phyloP scores from a whole-genome alignment of 1,140 invertebrate genomes.

The Drosophila littoralis region DNA sequence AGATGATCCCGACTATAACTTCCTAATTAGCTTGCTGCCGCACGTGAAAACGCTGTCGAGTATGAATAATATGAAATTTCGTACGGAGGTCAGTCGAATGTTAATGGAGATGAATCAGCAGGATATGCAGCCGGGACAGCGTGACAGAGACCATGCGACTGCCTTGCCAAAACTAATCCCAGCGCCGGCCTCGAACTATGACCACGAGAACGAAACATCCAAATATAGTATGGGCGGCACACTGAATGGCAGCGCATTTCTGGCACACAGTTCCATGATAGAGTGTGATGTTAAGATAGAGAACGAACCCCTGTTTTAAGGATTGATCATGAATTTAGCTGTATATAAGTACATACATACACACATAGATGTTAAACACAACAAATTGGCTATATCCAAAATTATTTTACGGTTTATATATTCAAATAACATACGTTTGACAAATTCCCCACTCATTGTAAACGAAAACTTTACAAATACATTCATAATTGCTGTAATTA shows the following conservation, averaged over 20 bases:
- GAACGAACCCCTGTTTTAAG: conserved; percentile 57
- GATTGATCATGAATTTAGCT: neutral
- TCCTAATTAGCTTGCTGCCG: conserved; percentile 63
- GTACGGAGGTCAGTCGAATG: conserved; percentile 58
- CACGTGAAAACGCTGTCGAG: conserved; percentile 62
- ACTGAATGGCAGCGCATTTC: conserved; percentile 12
- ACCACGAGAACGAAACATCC: neutral
- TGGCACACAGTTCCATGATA: conserved; percentile 48
- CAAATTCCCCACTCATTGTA: neutral
- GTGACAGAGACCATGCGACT: neutral
- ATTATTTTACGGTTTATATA: conserved; percentile 15
- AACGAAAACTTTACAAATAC: neutral
- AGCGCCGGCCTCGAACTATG: conserved; percentile 25
- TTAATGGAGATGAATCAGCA: conserved; percentile 60
- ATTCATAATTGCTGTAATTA: neutral
- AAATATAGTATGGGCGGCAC: conserved; percentile 25
- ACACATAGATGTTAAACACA: neutral
- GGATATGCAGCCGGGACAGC: conserved; percentile 22
- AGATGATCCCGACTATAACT: conserved; percentile 66
- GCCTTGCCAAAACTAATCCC: conserved; percentile 42
- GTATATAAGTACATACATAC: neutral
- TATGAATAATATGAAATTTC: conserved; percentile 64
- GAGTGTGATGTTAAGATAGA: conserved; percentile 76
- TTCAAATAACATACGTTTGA: neutral
- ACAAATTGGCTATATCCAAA: conserved; percentile 43